Percentiles rank a stretch among this genome's conserved stretches.
Evolutionary conservation across 92 coral and sea anemone genomes (phyloP).

Genomic region (Epizoanthus stellaris): DNA sequence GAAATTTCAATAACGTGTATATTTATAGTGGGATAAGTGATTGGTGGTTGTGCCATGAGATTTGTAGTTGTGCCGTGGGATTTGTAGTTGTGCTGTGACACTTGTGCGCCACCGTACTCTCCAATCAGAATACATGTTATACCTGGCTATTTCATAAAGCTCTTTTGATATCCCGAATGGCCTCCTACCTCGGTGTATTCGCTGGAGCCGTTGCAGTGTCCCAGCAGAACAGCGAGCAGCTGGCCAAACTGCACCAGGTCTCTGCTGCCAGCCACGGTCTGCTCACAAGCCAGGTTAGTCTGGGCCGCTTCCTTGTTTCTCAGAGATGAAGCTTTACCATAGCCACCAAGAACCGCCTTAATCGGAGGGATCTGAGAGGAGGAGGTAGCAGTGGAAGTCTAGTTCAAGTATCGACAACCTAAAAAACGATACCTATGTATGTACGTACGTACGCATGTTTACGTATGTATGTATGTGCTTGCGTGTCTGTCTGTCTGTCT

Average conservation of each 20-base stretch:
- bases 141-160: no score
- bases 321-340: slow-evolving; percentile 40
- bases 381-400: not conserved
- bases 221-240: slow-evolving; percentile 58
- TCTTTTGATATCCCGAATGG: no score
- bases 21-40: no score
- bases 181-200: slow-evolving; percentile 66
- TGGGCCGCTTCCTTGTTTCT: slow-evolving; percentile 15
- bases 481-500: no score
- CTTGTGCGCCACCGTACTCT: no score
- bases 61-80: no score
- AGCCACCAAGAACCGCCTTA: slow-evolving; percentile 70
- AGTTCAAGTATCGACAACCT: no score
- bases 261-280: not conserved
- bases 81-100: no score
- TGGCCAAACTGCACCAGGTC: slow-evolving; percentile 73
- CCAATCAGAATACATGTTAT: no score
- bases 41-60: no score
- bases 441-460: not conserved
- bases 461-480: not conserved
- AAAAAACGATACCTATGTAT: not conserved
- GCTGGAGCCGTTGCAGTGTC: slow-evolving; percentile 66
- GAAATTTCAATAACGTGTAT: no score
- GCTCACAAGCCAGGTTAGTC: slow-evolving; percentile 36
- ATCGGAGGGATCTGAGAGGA: slow-evolving; percentile 60